Evolutionary conservation across 2,113 vertebrate genomes (phyloP), one percentile per base, ranked within the genome.

Genomic region (Sceloporus undulatus): DNA sequence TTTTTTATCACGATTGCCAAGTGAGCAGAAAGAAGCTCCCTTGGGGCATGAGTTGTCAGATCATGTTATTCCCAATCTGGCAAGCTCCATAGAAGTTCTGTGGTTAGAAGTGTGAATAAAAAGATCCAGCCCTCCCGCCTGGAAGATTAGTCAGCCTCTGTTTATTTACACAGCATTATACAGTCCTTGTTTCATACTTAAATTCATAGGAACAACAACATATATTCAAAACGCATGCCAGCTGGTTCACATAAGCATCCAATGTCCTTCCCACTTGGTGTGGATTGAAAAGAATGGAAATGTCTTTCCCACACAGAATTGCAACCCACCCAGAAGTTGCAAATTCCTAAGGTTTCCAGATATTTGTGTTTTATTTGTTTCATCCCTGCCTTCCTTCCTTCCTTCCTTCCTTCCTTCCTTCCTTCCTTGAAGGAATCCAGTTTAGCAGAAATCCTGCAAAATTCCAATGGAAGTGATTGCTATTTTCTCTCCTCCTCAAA

Each of bases 151-250:
- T 4, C 34, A 59, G 85, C n/a, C 91, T 89, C n/a, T 95, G 92
- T 94, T 94, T 95, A 93, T 95, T 95, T 95, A 92, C 88, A 86
- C 90, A 90, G 88, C 86, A 87, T 86, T 88, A 90, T 80, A 90
- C 89, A 94, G 89, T 42, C 91, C 94, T 91, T 93, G 85, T 94
- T 95, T 94, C 91, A 93, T 91, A 93, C 93, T 88, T 91, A 90
- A 85, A 93, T 93, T 81, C 81, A 76, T 90, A 86, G 27, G 90
- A 95, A 76, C 65, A 93, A 92, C 92, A 95, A 94, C 93, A 93
- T 90, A 90, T 91, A 91, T 27, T 93, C 25, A 73, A 74, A 94
- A 87, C 68, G 78, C 56, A 56, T 94, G 89, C 87, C 93, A 94
- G 91, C 86, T 95, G 93, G 83, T 94, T 93, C 90, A 76, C 91